Evolutionary conservation across 2,888 invertebrate genomes (phyloP), one percentile per base, ranked within the genome.

Genomic region (Caenorhabditis afra): DNA sequence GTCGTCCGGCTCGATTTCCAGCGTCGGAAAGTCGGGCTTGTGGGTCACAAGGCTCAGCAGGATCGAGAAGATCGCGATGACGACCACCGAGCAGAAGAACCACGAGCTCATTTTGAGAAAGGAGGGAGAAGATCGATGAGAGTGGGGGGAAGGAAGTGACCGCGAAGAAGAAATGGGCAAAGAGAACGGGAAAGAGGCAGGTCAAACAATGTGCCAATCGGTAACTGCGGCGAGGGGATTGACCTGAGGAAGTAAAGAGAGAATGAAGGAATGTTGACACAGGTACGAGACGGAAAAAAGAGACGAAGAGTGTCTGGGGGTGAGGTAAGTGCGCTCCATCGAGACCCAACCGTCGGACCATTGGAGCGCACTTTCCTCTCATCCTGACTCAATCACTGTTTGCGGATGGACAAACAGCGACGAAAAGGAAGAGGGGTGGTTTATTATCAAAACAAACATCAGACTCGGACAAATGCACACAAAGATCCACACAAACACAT

Each of bases 1-100:
- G 44, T 73, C 70, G 50, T 77, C 73, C 37, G 50, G 52, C 4
- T 76, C 76, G 22, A 76, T 73, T 78, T 78, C 62, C 5, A 78
- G 20, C 20, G 47, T 50, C 12, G 66, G 66, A 29, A 62, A 78
- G n/a, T 67, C 67, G 1, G 78, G 78, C 45, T 57, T 55, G 49
- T 73, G 62, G 0, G 57, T 14, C 50, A 62, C 71, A 41, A 78
- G 18, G 52, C 78, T 78, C 14, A 73, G 23, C 5, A 78, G 47
- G 45, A 78, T 66, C 10, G 78, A 67, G 39, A 67, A 61, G 16
- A 67, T 20, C 7, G 78, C 55, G 4, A 78, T 62, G 11, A 78
- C 44, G n/a, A 61, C 29, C 8, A 73, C 53, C 7, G 73, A 73
- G 12, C 37, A 20, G 44, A 73, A 73, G 57, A 78, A 73, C 58